Evolutionary conservation across 2,113 vertebrate genomes (phyloP), one percentile per base, ranked within the genome.

Genomic region (Sorex fumeus): DNA sequence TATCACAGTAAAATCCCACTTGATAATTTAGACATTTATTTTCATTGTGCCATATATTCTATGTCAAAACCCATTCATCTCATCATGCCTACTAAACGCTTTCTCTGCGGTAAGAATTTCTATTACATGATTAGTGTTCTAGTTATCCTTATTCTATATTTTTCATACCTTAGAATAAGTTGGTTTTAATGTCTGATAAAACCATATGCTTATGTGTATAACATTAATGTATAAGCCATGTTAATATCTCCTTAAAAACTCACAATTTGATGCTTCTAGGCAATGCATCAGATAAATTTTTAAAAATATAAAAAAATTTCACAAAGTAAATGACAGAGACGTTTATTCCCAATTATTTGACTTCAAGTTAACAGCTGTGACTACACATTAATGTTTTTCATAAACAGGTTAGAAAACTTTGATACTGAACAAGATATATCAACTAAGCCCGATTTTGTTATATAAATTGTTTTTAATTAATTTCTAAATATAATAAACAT

Each of bases 351-450:
- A 50, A 0, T 47, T 10, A 36, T 0, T 2, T 71, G 16, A 57
- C 8, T 62, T 19, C n/a, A 79, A 79, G 4, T 64, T 18, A 60
- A 34, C 4, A 57, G 36, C 3, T 0, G 0, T 45, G 50, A 40
- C 11, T 0, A 21, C 6, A 40, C 9, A 30, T n/a, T 77, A 53
- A 86, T 36, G 23, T 76, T 81, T 45, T 70, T 13, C 15, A 25
- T 77, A 19, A 76, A 50, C 6, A 57, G 13, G 43, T 60, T 62
- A 47, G 13, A 32, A 16, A 69, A 34, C 71, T 85, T 74, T 86
- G 1, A 40, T 60, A 79, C 1, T 75, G 84, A 60, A 0, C 0
- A 66, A 40, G 1, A 0, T 60, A 11, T 0, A 72, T 43, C 19
- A 72, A 8, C 7, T 67, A 30, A 88, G 36, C 69, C 9, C 11